phyloP scores from a whole-genome alignment of 1,140 invertebrate species.

The Brachionus paranguensis region DNA sequence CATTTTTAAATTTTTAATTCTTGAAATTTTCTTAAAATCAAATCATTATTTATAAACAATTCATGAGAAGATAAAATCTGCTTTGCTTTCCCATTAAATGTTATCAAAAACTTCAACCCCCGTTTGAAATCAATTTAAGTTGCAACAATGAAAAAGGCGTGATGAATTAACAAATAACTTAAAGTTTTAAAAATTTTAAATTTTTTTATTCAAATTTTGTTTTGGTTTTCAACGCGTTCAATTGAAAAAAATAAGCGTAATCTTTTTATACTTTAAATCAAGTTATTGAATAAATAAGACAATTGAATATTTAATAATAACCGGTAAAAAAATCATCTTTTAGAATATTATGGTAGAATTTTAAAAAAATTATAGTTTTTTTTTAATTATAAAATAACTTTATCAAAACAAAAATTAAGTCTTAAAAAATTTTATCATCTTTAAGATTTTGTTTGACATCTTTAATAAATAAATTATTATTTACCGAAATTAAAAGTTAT shows the following conservation, averaged over 20 bases:
- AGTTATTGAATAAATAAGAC: background rate
- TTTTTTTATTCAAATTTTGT: background rate
- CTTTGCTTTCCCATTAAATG: background rate
- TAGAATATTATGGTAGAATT: background rate
- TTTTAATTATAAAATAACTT: background rate
- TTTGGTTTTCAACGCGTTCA: background rate
- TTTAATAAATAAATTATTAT: background rate
- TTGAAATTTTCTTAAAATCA: background rate
- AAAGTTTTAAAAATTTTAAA: background rate
- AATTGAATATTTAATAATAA: background rate
- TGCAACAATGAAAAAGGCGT: background rate
- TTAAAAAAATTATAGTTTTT: background rate
- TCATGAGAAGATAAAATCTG: slow-evolving; percentile 4
- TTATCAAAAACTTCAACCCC: background rate
- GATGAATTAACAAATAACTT: background rate
- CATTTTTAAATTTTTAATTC: background rate
- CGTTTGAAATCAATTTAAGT: background rate
- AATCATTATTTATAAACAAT: background rate
- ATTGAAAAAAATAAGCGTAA: background rate
- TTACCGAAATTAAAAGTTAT: background rate
- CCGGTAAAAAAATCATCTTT: background rate
- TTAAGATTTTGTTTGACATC: background rate
- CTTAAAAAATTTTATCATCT: background rate
- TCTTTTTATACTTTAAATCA: background rate
- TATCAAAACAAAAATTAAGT: background rate